Percentiles rank a stretch among this genome's conserved stretches.
phyloP scores from a whole-genome alignment of 35 echinoderm and acorn worm genomes.

The Ophiothrix spiculata region DNA sequence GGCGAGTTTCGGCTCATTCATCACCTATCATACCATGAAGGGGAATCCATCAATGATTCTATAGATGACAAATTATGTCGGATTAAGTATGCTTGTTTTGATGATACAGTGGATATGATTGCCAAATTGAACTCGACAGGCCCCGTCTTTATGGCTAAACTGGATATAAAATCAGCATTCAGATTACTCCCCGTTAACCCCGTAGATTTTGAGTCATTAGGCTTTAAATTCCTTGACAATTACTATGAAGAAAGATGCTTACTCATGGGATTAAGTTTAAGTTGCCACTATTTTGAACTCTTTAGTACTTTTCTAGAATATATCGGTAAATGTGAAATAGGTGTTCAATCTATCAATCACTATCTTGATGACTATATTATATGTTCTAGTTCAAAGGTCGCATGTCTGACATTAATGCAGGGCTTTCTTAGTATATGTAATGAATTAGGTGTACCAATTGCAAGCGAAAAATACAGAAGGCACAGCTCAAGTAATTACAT shows the following conservation, averaged over 20 bases:
- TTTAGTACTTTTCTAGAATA: not conserved
- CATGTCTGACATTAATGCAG: not conserved
- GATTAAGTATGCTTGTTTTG: not conserved
- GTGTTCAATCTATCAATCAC: not conserved
- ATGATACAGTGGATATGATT: not conserved
- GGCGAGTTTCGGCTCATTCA: not conserved
- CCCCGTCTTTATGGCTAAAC: not conserved
- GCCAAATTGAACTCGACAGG: not conserved
- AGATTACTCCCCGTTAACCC: not conserved
- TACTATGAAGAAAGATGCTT: not conserved
- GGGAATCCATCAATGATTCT: not conserved
- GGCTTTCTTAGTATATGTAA: constrained; percentile 20
- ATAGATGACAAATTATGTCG: not conserved
- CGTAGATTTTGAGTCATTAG: not conserved
- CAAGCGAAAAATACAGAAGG: no score
- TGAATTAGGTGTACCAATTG: constrained; percentile 37
- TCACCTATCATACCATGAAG: not conserved
- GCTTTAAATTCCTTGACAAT: not conserved
- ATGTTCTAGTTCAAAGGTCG: not conserved
- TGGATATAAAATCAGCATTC: not conserved
- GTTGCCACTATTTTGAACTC: not conserved
- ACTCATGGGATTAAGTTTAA: not conserved
- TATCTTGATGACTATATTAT: no score
- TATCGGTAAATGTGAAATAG: not conserved
- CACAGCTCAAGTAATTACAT: not conserved